Base-by-base conservation (phyloP, 2,888 invertebrate species). In the Monoplex corrugatus region DNA sequence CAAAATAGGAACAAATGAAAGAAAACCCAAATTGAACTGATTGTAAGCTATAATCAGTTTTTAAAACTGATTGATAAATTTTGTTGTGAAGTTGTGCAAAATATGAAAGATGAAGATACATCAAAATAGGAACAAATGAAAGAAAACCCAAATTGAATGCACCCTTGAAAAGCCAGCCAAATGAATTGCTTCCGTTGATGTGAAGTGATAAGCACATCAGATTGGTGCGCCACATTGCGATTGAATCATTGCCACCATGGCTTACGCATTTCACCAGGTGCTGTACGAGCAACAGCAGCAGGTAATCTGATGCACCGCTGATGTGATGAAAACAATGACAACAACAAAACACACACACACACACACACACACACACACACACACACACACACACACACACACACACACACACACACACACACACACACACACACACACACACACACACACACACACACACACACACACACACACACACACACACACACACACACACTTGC, bases 181-280 rank as follows among this genome's bases (percentile, higher is more conserved):
- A 8, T 28, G 68, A 68, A 28, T 68, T 32, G 68, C 68, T 75
- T 75, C 38, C 19, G 38, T n/a, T 45, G 45, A 28, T 80, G 28
- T 80, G 40, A 28, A 10, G 6, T 44, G 80, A 75, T 16, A 16
- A 45, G 82, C 82, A 83, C 45, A 32, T 45, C 45, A 32, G 82
- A 32, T 2, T 83, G 28, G n/a, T 40, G 32, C 13, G 2, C 16
- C 38, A 38, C 45, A 57, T 57, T 57, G n/a, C 57, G 84, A 38
- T n/a, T 3, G 84, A 57, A 35, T 84, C 35, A 84, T 57, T 84
- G n/a, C 84, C 84, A 84, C 84, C 35, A 35, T 84, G 50, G 32
- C 57, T 84, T 84, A 84, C 84, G 57, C 84, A 35, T 84, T 84
- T 84, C 35, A 38, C 23, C 84, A 84, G 84, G 84, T 84, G 32